These are phyloP conservation scores for Chrysaora quinquecirrha DNA, from an alignment of 30 jellyfish, hydroid and myxozoan species.

Conservation along the genomic window DNA sequence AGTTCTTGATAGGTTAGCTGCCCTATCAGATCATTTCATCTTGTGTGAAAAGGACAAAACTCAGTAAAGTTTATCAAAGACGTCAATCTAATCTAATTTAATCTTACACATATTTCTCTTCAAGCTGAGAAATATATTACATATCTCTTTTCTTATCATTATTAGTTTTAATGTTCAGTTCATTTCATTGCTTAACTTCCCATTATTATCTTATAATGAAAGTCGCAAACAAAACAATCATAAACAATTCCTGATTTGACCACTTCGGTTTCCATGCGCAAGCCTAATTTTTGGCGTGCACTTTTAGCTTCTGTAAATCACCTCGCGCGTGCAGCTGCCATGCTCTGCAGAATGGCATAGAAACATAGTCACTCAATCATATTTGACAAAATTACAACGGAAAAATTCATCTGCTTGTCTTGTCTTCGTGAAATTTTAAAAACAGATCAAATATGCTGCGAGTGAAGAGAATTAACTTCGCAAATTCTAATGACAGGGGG, in stretches of 20 bases:
- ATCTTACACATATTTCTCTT: neutral
- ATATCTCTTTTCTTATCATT: neutral
- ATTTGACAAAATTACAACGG: neutral
- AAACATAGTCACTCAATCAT: no score
- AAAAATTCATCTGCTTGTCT: neutral
- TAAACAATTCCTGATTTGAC: neutral
- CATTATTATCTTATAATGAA: neutral
- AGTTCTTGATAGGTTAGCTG: no score
- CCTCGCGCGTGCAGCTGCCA: constrained; percentile 6
- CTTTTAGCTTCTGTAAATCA: neutral
- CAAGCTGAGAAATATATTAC: neutral
- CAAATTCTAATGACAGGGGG: neutral
- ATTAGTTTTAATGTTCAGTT: neutral
- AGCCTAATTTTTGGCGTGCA: constrained; percentile 3
- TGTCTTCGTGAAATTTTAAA: neutral
- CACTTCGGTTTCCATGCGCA: neutral
- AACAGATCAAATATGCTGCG: neutral
- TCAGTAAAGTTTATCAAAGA: neutral
- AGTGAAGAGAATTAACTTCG: neutral
- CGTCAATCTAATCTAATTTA: neutral
- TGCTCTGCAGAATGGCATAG: no score
- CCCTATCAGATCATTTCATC: neutral
- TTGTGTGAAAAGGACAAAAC: neutral
- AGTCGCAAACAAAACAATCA: neutral
- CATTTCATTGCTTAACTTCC: neutral